Evolutionary conservation across 2,888 invertebrate genomes (phyloP).

Genomic region (Sesia apiformis): DNA sequence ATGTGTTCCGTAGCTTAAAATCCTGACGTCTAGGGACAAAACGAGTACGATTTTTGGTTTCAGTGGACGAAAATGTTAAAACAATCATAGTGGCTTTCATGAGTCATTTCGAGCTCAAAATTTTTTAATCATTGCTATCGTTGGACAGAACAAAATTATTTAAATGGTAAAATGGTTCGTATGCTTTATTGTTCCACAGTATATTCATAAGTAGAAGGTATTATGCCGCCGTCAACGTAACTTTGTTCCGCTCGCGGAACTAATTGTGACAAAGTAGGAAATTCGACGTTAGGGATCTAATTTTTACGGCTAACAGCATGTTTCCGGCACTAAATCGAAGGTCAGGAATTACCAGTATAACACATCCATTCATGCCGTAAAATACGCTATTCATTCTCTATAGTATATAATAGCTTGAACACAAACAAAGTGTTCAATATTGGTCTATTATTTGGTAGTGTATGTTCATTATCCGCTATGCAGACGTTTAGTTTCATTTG

Average conservation of each 20-base stretch:
- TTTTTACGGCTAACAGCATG: constrained; percentile 10
- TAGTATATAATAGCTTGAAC: neutral
- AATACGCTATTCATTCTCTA: neutral
- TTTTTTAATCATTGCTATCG: no score
- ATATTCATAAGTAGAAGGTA: no score
- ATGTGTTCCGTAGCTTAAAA: no score
- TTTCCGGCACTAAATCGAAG: constrained; percentile 12
- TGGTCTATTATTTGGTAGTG: neutral
- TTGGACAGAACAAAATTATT: no score
- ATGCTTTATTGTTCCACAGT: no score
- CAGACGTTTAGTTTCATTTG: neutral
- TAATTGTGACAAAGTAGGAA: neutral
- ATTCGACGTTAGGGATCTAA: neutral
- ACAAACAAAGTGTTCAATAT: neutral
- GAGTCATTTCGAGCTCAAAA: no score
- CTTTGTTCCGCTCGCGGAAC: neutral
- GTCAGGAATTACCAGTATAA: neutral
- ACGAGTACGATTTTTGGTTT: no score
- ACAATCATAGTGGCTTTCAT: no score
- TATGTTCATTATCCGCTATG: neutral
- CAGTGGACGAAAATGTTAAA: no score
- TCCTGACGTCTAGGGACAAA: no score
- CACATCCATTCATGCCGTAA: neutral
- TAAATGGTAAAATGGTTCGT: no score
- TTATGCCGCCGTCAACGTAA: neutral